Evolutionary conservation across 2,888 invertebrate species (phyloP), one percentile per base, ranked within the genome.

Genomic region (Ceraclea dissimilis): DNA sequence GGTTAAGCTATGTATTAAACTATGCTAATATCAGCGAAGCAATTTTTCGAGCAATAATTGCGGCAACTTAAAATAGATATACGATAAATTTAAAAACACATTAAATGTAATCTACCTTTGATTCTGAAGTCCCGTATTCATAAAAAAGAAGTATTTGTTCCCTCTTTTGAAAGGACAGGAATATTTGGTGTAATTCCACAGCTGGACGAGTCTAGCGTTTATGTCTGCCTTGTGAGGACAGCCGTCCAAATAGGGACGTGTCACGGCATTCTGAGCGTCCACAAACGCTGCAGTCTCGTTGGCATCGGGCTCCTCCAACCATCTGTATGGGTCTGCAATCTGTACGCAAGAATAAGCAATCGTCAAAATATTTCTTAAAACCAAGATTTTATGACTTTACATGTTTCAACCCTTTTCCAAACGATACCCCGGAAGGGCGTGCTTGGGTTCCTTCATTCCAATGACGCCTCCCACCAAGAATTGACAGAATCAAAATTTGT

Each of bases 181-280:
- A 73, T 89, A 93, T 75, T 95, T 96, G n/a, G 94, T 92, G 73
- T 91, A 97, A 72, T 99, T 90, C 95, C 95, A 96, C 22, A 96
- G 76, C 65, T 92, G 87, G 0, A 90, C 95, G 22, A 98, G 79
- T 62, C 91, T 83, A 51, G 82, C 76, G 65, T 87, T 84, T 57
- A 98, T 82, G 64, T 84, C 82, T 10, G 82, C 75, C 68, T 89
- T 86, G 49, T 83, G 80, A 0, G 84, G 79, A 66, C 90, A 94
- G 18, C 79, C 80, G 65, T 90, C 83, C 19, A 99, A 74, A 73
- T 85, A 97, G 0, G 95, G 93, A 61, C 81, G 76, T 6, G 95
- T 93, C 47, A 98, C 80, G 46, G 82, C 83, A 78, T 98, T 98
- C 72, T 98, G 91, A 22, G 84, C 86, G 56, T 92, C 88, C 19